A percentile compares a stretch with the other conserved stretches of the same genome.
Conservation (phyloP, 2,113 vertebrate species). For the Datnioides undecimradiatus region DNA sequence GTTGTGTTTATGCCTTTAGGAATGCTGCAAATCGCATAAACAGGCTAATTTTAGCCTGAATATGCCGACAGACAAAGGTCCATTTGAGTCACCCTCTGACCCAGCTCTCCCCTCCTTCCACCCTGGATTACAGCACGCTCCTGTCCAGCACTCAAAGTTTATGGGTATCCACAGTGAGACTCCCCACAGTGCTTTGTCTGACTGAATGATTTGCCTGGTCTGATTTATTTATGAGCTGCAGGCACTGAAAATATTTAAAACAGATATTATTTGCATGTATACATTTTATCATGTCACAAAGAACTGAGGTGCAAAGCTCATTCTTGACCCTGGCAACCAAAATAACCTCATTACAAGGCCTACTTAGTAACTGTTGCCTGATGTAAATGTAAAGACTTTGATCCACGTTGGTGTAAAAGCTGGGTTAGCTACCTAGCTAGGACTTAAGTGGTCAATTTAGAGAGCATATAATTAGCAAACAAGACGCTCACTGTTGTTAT, state of each 20-base stretch:
- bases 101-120: background rate
- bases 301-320: background rate
- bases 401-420: too few species aligned
- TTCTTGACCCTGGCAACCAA: background rate
- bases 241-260: background rate
- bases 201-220: too few species aligned
- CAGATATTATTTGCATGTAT: too few species aligned
- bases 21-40: constrained; percentile 72
- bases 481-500: too few species aligned
- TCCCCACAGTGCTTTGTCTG: background rate
- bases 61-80: constrained; percentile 61
- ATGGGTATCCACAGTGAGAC: background rate
- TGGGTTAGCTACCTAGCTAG: too few species aligned
- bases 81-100: constrained; percentile 50
- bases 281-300: background rate
- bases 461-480: too few species aligned
- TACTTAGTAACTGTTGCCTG: too few species aligned
- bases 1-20: constrained; percentile 60
- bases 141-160: background rate
- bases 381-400: too few species aligned
- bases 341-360: too few species aligned
- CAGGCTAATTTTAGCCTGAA: constrained; percentile 70
- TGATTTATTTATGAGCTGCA: too few species aligned
- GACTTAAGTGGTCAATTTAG: too few species aligned
- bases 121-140: background rate